Evolutionary conservation across 2,797 vertebrate species (phyloP), one percentile per base, ranked within the genome.

Genomic region (Stomatorhinus walkeri): DNA sequence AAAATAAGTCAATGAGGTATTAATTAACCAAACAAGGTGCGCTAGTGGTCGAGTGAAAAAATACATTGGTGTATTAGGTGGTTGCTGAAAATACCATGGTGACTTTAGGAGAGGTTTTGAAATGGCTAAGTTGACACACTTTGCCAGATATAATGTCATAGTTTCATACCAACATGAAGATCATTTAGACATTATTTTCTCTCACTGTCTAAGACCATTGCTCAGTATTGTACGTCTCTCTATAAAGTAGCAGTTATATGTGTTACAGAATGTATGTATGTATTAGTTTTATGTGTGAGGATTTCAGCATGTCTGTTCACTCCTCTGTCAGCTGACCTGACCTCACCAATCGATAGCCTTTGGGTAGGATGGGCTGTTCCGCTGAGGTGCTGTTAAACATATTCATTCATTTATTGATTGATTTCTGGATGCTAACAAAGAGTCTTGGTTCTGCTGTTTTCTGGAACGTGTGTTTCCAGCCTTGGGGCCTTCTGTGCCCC

Each of bases 391-490:
- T 91, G 92, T 93, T 91, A 93, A 91, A 95, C 93, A 91, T 93
- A 94, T 96, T 94, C 93, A 95, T 95, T 94, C 68, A 92, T 93
- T 91, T 95, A 95, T 95, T 94, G 93, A 96, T 94, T 91, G 89
- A 4, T 89, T 92, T 28, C 90, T 85, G 88, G 87, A 88, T 56
- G 79, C 89, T 86, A 92, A 92, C 89, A 93, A 94, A 92, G 89
- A 91, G 87, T 89, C 87, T 91, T 56, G 46, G 16, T 89, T 12
- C 89, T 89, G 87, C 49, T 64, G 4, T 89, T 19, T 43, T 61
- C 88, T 76, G 86, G 89, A 89, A 89, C 6, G 19, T 16, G 24
- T 32, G 6, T 40, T 59, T 10, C 10, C 16, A 16, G 56, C 48
- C 84, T 43, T 24, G 14, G 48, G 83, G 32, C 24, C 79, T 46